Evolutionary conservation across 2,888 invertebrate genomes (phyloP), one percentile per base, ranked within the genome.

Genomic region (Xylota segnis): DNA sequence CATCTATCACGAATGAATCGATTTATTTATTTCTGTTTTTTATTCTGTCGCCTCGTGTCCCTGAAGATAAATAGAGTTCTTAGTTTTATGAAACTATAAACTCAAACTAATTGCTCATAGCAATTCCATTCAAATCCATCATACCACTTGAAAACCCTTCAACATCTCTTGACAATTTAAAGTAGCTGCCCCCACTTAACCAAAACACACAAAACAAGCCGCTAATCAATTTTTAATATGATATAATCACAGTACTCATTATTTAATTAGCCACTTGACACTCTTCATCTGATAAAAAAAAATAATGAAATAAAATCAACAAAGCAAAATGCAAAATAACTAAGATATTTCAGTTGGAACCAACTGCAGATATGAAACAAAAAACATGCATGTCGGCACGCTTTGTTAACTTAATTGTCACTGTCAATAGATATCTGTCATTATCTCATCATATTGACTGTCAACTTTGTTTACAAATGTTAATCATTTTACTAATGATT

Each of bases 341-440:
- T 12, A 1, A 29, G 40, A 34, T 29, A 50, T 9, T n/a, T 23
- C 37, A 23, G 6, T n/a, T 50, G 34, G 59, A 50, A 61, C 18
- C 37, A 37, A 37, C 10, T 37, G 6, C 10, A 2, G 5, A 59
- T 23, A 34, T 1, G 5, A 50, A 40, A 61, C 27, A 40, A 6
- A 68, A n/a, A 68, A 14, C 40, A 61, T 50, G 61, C 50, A 9
- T 27, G 10, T 56, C 0, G 16, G 27, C 6, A 52, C 10, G 61
- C 23, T 23, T 23, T 63, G 74, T 14, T 74, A 74, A 74, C 18
- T 58, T 56, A 56, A 70, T 56, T 59, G 23, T 27, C 5, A 18
- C 29, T 43, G 40, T 34, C 52, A 74, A 63, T 63, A 40, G 50
- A 7, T 37, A 52, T 59, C 18, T 74, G 54, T 63, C 47, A 63